Conservation (phyloP, 1,140 invertebrate genomes). For the Drosophila willistoni region DNA sequence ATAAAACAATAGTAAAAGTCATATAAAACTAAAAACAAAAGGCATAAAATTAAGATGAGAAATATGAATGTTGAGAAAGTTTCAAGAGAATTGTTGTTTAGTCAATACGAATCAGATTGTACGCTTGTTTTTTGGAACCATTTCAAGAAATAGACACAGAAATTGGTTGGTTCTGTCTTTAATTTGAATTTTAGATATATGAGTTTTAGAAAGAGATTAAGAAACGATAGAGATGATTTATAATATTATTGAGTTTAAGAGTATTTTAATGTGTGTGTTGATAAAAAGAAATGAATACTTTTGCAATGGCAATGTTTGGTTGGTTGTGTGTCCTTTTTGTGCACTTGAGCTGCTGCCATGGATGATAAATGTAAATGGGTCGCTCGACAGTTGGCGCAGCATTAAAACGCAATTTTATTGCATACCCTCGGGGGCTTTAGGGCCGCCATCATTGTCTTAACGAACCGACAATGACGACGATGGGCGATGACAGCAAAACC, state of each 20-base stretch:
- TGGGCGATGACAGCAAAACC: conserved; percentile 53
- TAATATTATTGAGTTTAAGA: not conserved
- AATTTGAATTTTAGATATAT: no score
- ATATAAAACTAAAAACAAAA: conserved; percentile 49
- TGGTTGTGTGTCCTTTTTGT: not conserved
- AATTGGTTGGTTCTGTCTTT: no score
- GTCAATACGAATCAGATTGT: conserved; percentile 16
- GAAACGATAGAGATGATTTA: no score
- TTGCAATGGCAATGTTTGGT: not conserved
- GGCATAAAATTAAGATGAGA: conserved; percentile 42
- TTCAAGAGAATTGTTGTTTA: conserved; percentile 37
- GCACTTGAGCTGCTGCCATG: conserved; percentile 17
- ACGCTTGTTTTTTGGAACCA: not conserved
- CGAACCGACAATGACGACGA: conserved; percentile 54
- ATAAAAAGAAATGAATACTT: not conserved
- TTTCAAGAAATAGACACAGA: no score
- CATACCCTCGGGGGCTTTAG: conserved; percentile 65
- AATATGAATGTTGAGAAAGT: conserved; percentile 32
- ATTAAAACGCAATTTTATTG: conserved; percentile 81
- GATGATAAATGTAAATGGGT: conserved; percentile 27
- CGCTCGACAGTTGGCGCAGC: conserved; percentile 56
- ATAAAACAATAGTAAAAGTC: conserved; percentile 72
- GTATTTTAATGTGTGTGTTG: not conserved
- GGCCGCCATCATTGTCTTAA: conserved; percentile 70
- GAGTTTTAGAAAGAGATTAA: no score